Conservation (phyloP, 1,140 invertebrate genomes). For the Colletes gigas region DNA sequence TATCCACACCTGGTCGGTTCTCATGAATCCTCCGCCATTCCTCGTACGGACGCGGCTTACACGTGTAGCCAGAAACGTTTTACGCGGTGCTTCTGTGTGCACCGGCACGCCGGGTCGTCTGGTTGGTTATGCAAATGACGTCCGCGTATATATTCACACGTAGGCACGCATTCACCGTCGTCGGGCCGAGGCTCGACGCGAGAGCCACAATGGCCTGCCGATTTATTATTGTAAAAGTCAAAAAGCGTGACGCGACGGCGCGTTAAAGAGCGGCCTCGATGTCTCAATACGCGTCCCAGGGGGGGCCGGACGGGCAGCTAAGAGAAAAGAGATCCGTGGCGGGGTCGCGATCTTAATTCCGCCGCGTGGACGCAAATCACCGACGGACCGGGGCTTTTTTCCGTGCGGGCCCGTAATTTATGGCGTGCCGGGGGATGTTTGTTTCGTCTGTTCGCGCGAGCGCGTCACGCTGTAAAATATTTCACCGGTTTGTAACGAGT, state of each 20-base stretch:
- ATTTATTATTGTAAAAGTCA: constrained; percentile 72
- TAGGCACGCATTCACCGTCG: constrained; percentile 8
- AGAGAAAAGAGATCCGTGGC: neutral
- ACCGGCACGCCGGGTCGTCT: constrained; percentile 53
- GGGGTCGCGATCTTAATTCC: constrained; percentile 41
- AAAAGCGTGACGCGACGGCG: constrained; percentile 67
- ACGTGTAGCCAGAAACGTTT: constrained; percentile 62
- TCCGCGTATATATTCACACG: constrained; percentile 18
- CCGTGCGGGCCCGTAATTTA: constrained; percentile 30
- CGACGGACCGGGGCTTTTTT: neutral
- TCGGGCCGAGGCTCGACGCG: constrained; percentile 32
- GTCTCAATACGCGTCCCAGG: constrained; percentile 68
- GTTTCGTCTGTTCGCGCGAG: constrained; percentile 20
- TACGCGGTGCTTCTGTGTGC: constrained; percentile 50
- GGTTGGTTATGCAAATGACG: constrained; percentile 74
- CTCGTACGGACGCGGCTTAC: constrained; percentile 52
- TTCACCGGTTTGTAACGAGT: constrained; percentile 29
- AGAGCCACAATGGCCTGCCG: constrained; percentile 63
- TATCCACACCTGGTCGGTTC: constrained; percentile 66
- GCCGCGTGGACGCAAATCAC: constrained; percentile 32
- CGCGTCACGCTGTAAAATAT: constrained; percentile 17
- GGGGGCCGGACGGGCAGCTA: neutral
- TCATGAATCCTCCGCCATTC: constrained; percentile 58
- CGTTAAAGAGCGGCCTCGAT: constrained; percentile 65
- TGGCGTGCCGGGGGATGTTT: constrained; percentile 38